Conservation (phyloP, 2,888 invertebrate species). For the Latheticus oryzae region DNA sequence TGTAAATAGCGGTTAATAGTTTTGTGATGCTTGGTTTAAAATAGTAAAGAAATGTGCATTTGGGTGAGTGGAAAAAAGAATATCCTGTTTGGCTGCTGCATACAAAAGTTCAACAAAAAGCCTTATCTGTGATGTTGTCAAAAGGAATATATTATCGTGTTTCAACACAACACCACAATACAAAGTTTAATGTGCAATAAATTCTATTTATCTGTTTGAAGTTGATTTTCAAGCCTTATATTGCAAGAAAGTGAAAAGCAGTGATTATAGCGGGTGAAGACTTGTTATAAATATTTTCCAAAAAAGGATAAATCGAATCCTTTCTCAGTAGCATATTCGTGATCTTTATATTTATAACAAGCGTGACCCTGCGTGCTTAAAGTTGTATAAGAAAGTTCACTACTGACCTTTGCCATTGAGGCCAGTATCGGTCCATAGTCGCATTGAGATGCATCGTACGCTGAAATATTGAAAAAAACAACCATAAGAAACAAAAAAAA, state of each 20-base stretch:
- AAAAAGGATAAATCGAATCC: too few relatives aligned
- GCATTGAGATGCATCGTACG: slow-evolving; percentile 66
- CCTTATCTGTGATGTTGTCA: background rate
- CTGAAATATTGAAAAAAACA: slow-evolving; percentile 65
- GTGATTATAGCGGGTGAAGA: slow-evolving; percentile 18
- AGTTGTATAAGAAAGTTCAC: slow-evolving; percentile 49
- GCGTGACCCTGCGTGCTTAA: slow-evolving; percentile 59
- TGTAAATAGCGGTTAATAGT: too few relatives aligned
- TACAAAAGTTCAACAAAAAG: background rate
- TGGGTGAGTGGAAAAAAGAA: too few relatives aligned
- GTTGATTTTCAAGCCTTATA: slow-evolving; percentile 2
- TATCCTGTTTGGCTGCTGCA: too few relatives aligned
- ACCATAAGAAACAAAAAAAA: slow-evolving; percentile 48
- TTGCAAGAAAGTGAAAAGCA: background rate
- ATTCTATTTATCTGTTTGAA: slow-evolving; percentile 5
- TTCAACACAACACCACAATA: slow-evolving; percentile 11
- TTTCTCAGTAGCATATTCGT: slow-evolving; percentile 11
- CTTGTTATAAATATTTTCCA: slow-evolving; percentile 37
- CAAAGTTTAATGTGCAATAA: slow-evolving; percentile 7
- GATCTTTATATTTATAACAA: slow-evolving; percentile 42
- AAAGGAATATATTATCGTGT: slow-evolving; percentile 1
- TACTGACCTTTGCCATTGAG: slow-evolving; percentile 68
- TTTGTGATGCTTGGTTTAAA: too few relatives aligned
- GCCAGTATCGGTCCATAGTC: slow-evolving; percentile 68
- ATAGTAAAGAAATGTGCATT: too few relatives aligned